Percentiles rank a stretch among this genome's conserved stretches.
These are phyloP conservation scores for Synanthedon vespiformis DNA, from an alignment of 2,888 invertebrate genomes.

Conservation along the genomic window DNA sequence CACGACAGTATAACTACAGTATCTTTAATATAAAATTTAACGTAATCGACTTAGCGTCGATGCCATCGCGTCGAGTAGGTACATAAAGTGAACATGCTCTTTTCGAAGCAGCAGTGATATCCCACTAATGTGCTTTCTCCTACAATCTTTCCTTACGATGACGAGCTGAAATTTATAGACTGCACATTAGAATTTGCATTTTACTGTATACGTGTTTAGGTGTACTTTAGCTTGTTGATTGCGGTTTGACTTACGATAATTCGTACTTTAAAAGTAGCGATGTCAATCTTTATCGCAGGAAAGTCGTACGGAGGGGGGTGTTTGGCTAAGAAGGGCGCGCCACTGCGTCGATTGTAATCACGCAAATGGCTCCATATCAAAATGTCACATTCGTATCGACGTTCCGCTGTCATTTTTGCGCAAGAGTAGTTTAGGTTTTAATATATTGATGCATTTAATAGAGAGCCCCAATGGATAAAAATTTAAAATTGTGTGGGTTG, in stretches of 20 bases:
- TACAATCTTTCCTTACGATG: constrained; percentile 66
- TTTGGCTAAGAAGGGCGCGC: constrained; percentile 51
- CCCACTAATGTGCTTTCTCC: constrained; percentile 65
- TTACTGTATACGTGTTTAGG: constrained; percentile 26
- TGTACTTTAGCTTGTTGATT: constrained; percentile 26
- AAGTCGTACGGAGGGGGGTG: constrained; percentile 53
- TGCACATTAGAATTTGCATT: constrained; percentile 24
- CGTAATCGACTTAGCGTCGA: constrained; percentile 49
- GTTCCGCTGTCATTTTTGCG: constrained; percentile 47
- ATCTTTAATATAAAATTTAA: constrained; percentile 57
- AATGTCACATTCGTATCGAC: constrained; percentile 63
- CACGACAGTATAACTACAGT: constrained; percentile 36
- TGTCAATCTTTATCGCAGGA: constrained; percentile 69
- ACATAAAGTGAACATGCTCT: constrained; percentile 55
- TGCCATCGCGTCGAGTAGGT: constrained; percentile 29
- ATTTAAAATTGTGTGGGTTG: no score
- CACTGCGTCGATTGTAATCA: constrained; percentile 67
- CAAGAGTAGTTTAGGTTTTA: constrained; percentile 17
- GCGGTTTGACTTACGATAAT: constrained; percentile 49
- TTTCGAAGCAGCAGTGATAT: constrained; percentile 59
- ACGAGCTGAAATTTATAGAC: constrained; percentile 48
- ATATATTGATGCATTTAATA: no score
- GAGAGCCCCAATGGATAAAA: no score
- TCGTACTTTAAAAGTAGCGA: constrained; percentile 52
- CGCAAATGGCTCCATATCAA: constrained; percentile 67